A percentile compares a stretch with the other conserved stretches of the same genome.
phyloP scores from a whole-genome alignment of 2,888 invertebrate genomes.

The Leptinotarsa haldemani region DNA sequence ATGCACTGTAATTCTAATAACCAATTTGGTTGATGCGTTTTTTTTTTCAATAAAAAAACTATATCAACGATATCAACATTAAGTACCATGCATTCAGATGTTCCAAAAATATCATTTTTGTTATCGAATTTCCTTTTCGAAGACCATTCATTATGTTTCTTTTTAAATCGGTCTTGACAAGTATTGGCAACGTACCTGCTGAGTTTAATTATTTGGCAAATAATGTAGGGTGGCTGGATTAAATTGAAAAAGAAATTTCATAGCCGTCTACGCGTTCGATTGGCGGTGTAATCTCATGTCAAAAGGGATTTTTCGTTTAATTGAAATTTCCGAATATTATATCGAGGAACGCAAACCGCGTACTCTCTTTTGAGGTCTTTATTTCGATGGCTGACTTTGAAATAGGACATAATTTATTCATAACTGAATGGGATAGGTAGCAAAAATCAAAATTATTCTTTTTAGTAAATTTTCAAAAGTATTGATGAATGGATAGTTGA shows the following conservation, averaged over 20 bases:
- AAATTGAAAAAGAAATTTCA: slow-evolving; percentile 62
- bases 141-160: not conserved
- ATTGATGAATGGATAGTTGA: too few species aligned
- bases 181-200: slow-evolving; percentile 34
- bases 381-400: not conserved
- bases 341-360: slow-evolving; percentile 53
- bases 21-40: too few species aligned
- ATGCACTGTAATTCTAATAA: too few species aligned
- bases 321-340: slow-evolving; percentile 61
- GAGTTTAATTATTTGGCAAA: slow-evolving; percentile 59
- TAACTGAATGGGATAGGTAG: too few species aligned
- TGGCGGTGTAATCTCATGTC: slow-evolving; percentile 57
- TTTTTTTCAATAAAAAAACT: too few species aligned
- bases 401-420: too few species aligned
- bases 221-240: slow-evolving; percentile 59
- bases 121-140: not conserved
- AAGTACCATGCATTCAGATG: too few species aligned
- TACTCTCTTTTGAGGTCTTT: not conserved
- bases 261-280: slow-evolving; percentile 56
- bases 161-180: not conserved
- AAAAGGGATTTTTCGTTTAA: slow-evolving; percentile 59
- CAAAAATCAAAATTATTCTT: too few species aligned
- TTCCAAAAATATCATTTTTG: not conserved
- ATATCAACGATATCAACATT: too few species aligned
- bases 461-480: too few species aligned